Percentiles rank a stretch among this genome's conserved stretches.
Conservation (phyloP, 1,140 invertebrate genomes). For the Philotrypesis tridentata region DNA sequence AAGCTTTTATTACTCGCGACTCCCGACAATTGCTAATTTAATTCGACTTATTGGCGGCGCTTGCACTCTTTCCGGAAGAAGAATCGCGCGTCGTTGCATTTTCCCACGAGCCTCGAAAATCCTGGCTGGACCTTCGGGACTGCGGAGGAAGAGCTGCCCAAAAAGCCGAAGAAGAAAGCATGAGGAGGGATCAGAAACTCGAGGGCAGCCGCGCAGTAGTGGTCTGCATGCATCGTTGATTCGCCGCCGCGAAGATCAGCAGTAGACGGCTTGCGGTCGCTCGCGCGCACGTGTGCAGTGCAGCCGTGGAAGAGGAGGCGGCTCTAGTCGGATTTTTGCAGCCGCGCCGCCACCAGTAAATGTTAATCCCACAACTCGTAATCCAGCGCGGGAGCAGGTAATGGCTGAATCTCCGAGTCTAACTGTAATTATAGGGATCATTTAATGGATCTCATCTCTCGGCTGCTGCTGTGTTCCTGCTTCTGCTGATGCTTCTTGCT, state of each 20-base stretch:
- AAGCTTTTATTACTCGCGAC: background rate
- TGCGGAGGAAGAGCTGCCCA: background rate
- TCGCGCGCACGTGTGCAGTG: background rate
- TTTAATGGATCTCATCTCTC: constrained; percentile 63
- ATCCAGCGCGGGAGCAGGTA: constrained; percentile 63
- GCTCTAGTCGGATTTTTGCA: constrained; percentile 59
- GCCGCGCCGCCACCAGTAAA: constrained; percentile 58
- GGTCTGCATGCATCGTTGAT: constrained; percentile 34
- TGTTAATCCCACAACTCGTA: constrained; percentile 66
- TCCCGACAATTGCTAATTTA: constrained; percentile 27
- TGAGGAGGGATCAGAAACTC: background rate
- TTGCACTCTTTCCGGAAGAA: no score
- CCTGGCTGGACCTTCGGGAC: background rate
- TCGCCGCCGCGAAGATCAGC: constrained; percentile 19
- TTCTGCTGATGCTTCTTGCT: no score
- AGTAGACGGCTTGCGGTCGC: background rate
- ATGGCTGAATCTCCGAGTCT: constrained; percentile 62
- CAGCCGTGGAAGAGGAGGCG: background rate
- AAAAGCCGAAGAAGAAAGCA: background rate
- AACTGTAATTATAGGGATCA: constrained; percentile 68
- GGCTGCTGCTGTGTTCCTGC: background rate
- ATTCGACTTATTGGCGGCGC: background rate
- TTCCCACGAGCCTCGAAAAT: constrained; percentile 26
- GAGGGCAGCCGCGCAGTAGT: background rate
- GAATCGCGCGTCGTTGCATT: background rate